Percentiles rank a stretch among this genome's conserved stretches.
phyloP scores from a whole-genome alignment of 2,797 vertebrate genomes.

The Alca torda region DNA sequence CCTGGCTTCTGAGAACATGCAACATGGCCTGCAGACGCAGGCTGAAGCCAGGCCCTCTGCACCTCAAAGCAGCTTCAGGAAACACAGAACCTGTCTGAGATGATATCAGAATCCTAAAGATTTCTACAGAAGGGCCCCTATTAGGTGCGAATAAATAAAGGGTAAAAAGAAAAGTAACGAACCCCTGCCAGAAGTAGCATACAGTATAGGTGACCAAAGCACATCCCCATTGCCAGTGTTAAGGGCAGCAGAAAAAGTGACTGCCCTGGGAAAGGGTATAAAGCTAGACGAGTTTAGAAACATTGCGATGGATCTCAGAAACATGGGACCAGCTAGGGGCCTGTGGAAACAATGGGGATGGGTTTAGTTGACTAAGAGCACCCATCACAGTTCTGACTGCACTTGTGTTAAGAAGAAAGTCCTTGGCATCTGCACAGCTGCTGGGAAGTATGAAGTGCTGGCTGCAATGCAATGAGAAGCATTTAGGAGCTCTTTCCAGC shows the following conservation, averaged over 20 bases:
- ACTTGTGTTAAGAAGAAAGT: conserved; percentile 36
- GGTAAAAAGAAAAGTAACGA: conserved; percentile 49
- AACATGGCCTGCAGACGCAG: not conserved
- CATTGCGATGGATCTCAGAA: not conserved
- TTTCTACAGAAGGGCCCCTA: conserved; percentile 39
- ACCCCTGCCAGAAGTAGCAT: conserved; percentile 32
- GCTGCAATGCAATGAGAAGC: conserved; percentile 4
- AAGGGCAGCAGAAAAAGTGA: conserved; percentile 37
- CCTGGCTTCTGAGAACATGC: conserved; percentile 58
- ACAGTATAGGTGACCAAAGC: conserved; percentile 19
- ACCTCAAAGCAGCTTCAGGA: conserved; percentile 34
- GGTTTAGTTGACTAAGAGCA: not conserved
- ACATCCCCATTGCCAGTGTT: conserved; percentile 14
- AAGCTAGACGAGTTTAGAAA: conserved; percentile 23
- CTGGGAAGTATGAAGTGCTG: not conserved
- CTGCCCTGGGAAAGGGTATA: conserved; percentile 1
- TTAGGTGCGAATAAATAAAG: conserved; percentile 61
- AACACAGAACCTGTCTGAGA: not conserved
- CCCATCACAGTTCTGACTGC: conserved; percentile 19
- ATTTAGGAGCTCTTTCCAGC: conserved; percentile 39
- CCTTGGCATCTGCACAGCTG: conserved; percentile 59
- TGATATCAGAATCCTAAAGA: not conserved
- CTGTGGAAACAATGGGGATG: not conserved
- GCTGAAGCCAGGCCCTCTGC: conserved; percentile 6
- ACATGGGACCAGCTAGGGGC: not conserved